phyloP scores from a whole-genome alignment of 2,113 vertebrate genomes.

The Seriola quinqueradiata region DNA sequence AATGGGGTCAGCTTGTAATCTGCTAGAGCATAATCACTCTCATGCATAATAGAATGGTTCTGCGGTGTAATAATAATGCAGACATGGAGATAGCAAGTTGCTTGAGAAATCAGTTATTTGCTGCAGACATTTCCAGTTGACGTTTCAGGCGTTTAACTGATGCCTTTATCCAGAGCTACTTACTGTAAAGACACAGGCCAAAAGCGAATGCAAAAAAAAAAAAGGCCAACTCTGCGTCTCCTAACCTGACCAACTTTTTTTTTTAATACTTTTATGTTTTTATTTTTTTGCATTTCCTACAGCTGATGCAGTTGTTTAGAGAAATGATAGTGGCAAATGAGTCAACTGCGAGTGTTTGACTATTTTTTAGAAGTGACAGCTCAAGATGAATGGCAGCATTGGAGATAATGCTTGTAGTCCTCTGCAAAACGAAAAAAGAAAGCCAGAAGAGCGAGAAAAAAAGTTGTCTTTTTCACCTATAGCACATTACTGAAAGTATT shows the following conservation, averaged over 20 bases:
- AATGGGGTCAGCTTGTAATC: slow-evolving; percentile 81
- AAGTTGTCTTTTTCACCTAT: background rate
- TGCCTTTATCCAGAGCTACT: slow-evolving; percentile 43
- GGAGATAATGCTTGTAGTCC: background rate
- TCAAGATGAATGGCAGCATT: background rate
- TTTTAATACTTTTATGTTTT: background rate
- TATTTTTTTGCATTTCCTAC: too few relatives aligned
- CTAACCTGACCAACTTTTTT: background rate
- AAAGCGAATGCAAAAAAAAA: background rate
- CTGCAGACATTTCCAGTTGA: slow-evolving; percentile 62
- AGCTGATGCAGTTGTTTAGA: background rate
- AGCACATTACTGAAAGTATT: background rate
- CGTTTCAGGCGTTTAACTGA: slow-evolving; percentile 24
- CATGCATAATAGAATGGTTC: slow-evolving; percentile 76
- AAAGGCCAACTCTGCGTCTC: background rate
- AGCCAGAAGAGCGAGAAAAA: background rate
- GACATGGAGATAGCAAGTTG: slow-evolving; percentile 65
- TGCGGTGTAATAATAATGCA: slow-evolving; percentile 59
- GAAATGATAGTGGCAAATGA: background rate
- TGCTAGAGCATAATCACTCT: slow-evolving; percentile 73
- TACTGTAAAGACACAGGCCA: slow-evolving; percentile 16
- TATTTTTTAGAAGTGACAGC: background rate
- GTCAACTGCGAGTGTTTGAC: too few relatives aligned
- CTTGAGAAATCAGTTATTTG: slow-evolving; percentile 59
- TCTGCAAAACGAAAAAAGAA: background rate